Evolutionary conservation across 2,113 vertebrate genomes (phyloP).

Genomic region (Mugil cephalus): DNA sequence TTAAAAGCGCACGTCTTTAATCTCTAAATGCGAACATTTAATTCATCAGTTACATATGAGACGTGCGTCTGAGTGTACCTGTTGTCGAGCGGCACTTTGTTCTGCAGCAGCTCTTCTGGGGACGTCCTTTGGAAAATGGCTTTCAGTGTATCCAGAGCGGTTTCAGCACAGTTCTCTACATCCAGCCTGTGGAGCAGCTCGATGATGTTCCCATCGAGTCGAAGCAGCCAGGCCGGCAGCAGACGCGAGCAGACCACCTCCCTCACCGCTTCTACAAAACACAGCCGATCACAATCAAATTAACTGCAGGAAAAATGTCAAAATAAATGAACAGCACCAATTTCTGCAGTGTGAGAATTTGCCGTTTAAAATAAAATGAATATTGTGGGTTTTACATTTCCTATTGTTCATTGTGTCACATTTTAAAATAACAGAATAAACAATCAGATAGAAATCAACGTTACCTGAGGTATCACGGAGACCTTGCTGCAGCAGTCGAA

Average conservation of each 20-base stretch:
- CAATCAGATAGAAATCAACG: neutral
- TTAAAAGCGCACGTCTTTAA: constrained; percentile 23
- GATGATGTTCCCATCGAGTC: constrained; percentile 87
- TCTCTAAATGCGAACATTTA: neutral
- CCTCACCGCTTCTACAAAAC: constrained; percentile 87
- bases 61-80: constrained; percentile 79
- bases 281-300: neutral
- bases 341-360: neutral
- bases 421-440: neutral
- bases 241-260: constrained; percentile 87
- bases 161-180: constrained; percentile 93
- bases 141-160: constrained; percentile 85
- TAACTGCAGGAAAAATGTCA: neutral
- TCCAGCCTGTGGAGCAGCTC: constrained; percentile 93
- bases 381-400: neutral
- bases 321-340: neutral
- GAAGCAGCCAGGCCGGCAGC: constrained; percentile 89
- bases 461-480: constrained; percentile 94
- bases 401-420: neutral
- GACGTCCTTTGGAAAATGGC: constrained; percentile 85
- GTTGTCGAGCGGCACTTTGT: constrained; percentile 81
- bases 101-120: constrained; percentile 82
- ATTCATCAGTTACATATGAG: neutral
- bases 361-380: neutral
- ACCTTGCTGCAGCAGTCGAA: constrained; percentile 91